Conservation (phyloP, 2,113 vertebrate species). For the Microtus ochrogaster region DNA sequence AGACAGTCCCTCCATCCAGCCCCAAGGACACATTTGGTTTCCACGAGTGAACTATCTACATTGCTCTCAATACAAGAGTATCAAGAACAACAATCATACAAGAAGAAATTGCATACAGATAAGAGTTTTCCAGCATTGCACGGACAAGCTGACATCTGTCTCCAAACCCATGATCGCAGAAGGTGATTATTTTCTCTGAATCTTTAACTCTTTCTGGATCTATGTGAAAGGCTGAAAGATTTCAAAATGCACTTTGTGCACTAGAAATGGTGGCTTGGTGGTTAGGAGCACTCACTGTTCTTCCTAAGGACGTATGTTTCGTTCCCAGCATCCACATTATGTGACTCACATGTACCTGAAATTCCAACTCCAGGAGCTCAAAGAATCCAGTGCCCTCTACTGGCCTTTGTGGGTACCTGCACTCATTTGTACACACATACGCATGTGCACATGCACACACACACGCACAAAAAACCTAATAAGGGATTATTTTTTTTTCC, state of each 20-base stretch:
- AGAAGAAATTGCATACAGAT: slow-evolving; percentile 54
- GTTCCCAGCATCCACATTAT: not conserved
- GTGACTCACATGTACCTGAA: not conserved
- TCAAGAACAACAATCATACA: slow-evolving; percentile 29
- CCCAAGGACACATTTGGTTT: not conserved
- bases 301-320: too few species aligned
- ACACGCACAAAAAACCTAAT: not conserved
- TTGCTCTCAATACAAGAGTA: not conserved
- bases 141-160: not conserved
- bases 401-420: not conserved
- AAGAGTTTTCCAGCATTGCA: not conserved
- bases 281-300: too few species aligned
- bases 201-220: slow-evolving; percentile 61
- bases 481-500: slow-evolving; percentile 31
- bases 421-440: not conserved
- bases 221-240: not conserved
- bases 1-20: not conserved
- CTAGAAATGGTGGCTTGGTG: not conserved
- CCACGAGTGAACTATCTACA: not conserved
- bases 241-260: not conserved
- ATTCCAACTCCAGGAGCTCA: not conserved
- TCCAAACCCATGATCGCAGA: slow-evolving; percentile 22
- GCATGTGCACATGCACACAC: too few species aligned
- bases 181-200: slow-evolving; percentile 23
- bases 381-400: not conserved